Evolutionary conservation across 2,888 invertebrate genomes (phyloP).

Genomic region (Galeopsomyia nigrocyanea): DNA sequence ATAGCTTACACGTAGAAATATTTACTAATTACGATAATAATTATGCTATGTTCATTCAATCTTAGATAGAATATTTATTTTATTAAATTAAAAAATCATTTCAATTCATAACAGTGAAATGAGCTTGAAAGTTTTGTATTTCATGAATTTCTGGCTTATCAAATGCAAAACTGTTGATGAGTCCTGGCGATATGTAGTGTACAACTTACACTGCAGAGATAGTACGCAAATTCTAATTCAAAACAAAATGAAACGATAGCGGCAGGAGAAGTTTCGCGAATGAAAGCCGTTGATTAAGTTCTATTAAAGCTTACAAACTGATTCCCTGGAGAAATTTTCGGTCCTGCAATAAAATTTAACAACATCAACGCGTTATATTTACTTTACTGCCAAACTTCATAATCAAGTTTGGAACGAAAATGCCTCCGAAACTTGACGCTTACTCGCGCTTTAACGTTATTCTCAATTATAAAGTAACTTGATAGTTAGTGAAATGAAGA

Average conservation of each 20-base stretch:
- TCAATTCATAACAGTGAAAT: too few relatives aligned
- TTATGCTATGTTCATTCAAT: too few relatives aligned
- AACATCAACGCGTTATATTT: conserved; percentile 17
- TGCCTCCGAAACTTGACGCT: conserved; percentile 22
- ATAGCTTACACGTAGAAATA: too few relatives aligned
- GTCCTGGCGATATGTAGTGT: too few relatives aligned
- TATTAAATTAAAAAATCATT: too few relatives aligned
- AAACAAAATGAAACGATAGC: background rate
- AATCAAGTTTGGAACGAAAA: conserved; percentile 31
- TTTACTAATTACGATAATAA: too few relatives aligned
- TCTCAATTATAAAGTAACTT: conserved; percentile 25
- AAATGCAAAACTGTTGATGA: too few relatives aligned
- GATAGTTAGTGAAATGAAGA: background rate
- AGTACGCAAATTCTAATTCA: too few relatives aligned
- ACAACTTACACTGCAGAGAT: too few relatives aligned
- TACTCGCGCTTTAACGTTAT: conserved; percentile 22
- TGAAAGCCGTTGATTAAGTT: background rate
- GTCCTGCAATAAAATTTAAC: conserved; percentile 31
- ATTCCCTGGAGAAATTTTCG: conserved; percentile 12
- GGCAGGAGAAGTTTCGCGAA: background rate
- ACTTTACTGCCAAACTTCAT: conserved; percentile 34
- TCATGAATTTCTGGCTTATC: too few relatives aligned
- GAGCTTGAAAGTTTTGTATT: too few relatives aligned
- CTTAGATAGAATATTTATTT: too few relatives aligned
- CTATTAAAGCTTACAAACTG: conserved; percentile 21